Conservation (phyloP, 2,113 vertebrate genomes). For the Dunckerocampus dactyliophorus region DNA sequence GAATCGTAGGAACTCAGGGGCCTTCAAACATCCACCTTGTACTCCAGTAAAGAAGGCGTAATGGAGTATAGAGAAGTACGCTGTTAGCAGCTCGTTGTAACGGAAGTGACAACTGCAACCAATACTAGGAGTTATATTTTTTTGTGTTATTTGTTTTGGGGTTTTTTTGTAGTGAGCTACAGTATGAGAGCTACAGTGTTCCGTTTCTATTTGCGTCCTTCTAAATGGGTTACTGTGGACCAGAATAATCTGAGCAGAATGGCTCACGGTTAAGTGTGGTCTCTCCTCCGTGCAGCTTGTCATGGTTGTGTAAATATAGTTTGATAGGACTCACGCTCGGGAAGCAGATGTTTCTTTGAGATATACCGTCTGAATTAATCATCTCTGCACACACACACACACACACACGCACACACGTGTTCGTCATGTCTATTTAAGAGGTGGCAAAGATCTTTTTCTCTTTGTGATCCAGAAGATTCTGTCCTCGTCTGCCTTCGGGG, state of each 20-base stretch:
- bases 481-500: constrained; percentile 6
- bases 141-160: no score
- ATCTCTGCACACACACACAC: background rate
- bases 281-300: no score
- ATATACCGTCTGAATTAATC: constrained; percentile 1
- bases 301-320: constrained; percentile 1
- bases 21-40: no score
- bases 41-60: no score
- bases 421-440: background rate
- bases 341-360: background rate
- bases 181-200: background rate
- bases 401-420: no score
- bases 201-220: constrained; percentile 29
- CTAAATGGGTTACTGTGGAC: constrained; percentile 25
- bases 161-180: no score
- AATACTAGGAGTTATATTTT: no score
- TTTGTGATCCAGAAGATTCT: background rate
- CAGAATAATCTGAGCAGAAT: constrained; percentile 13
- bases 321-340: background rate
- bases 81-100: no score
- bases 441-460: background rate
- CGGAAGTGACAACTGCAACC: no score
- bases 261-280: background rate
- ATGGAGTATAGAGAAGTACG: no score
- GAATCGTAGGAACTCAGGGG: no score